Conservation (phyloP, 2,113 vertebrate genomes). For the Pardalotus punctatus region DNA sequence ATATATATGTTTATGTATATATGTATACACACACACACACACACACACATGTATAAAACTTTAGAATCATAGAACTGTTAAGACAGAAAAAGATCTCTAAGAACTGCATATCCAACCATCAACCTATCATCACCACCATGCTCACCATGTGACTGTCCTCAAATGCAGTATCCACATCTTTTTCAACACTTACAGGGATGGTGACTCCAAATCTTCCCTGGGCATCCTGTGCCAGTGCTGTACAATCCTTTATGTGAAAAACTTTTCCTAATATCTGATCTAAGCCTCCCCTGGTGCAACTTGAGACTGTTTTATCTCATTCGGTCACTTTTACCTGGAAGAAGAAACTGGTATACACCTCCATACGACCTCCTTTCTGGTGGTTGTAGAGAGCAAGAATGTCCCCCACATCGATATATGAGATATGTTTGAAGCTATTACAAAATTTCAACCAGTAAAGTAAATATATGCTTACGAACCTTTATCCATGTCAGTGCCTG, state of each 20-base stretch:
- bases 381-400: neutral
- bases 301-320: neutral
- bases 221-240: neutral
- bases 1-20: neutral
- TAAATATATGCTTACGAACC: neutral
- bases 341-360: neutral
- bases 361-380: too few relatives aligned
- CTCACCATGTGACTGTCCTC: too few relatives aligned
- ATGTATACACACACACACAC: fast-evolving
- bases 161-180: neutral
- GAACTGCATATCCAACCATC: neutral
- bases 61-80: neutral
- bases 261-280: neutral
- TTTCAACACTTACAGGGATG: neutral
- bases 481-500: neutral
- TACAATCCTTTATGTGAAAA: neutral
- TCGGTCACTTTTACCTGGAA: neutral
- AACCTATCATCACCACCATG: neutral
- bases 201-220: neutral
- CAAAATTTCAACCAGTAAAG: neutral
- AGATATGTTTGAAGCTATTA: neutral
- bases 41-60: neutral
- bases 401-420: fast-evolving
- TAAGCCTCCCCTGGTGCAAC: neutral
- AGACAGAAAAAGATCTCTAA: neutral